phyloP scores from a whole-genome alignment of 2,888 invertebrate genomes.

The Zygogramma bicolorata region DNA sequence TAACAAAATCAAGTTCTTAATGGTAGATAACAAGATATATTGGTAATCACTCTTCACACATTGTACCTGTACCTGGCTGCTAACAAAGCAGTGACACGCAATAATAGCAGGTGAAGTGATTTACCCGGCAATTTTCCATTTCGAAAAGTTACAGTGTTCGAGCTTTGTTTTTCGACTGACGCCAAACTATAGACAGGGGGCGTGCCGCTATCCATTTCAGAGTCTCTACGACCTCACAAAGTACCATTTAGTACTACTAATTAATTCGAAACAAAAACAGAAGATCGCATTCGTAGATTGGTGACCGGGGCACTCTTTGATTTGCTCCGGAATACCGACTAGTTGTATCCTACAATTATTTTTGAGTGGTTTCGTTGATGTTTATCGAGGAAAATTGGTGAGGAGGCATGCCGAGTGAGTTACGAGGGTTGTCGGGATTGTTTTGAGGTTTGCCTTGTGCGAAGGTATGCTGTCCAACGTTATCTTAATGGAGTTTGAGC shows the following conservation, averaged over 20 bases:
- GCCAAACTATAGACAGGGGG: constrained; percentile 26
- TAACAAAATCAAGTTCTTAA: neutral
- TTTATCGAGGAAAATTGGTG: constrained; percentile 9
- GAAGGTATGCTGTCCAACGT: neutral
- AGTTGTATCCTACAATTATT: constrained; percentile 21
- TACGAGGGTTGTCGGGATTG: neutral
- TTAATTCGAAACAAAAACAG: constrained; percentile 45
- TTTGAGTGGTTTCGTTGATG: constrained; percentile 11
- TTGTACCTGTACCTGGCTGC: neutral
- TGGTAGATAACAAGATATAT: neutral
- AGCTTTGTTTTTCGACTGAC: constrained; percentile 11
- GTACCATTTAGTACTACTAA: constrained; percentile 42
- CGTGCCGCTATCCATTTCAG: constrained; percentile 39
- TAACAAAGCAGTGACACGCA: neutral
- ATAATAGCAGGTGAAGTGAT: neutral
- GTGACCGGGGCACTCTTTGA: constrained; percentile 14
- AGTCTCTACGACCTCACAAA: constrained; percentile 31
- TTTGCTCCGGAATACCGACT: constrained; percentile 12
- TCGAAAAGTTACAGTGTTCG: neutral
- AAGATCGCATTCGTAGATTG: constrained; percentile 34
- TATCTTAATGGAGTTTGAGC: neutral
- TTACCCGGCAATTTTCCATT: neutral
- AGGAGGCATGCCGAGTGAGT: neutral
- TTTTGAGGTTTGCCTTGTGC: neutral
- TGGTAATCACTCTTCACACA: neutral